These are phyloP conservation scores for Trissolcus brochymenae DNA, from an alignment of 2,888 invertebrate genomes.

Conservation along the genomic window DNA sequence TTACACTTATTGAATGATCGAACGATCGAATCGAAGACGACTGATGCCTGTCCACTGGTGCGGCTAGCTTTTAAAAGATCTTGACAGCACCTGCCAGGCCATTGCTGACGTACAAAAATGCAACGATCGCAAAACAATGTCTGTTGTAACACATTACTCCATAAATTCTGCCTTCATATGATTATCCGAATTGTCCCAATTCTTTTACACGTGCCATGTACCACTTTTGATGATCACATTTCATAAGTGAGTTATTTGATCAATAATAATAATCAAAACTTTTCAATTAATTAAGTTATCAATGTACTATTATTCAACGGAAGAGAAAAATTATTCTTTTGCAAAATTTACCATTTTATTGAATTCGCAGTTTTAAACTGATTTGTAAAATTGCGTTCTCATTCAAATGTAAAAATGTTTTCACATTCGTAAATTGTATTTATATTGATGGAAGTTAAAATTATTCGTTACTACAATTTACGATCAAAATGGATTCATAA, in stretches of 20 bases:
- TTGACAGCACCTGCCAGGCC: constrained; percentile 29
- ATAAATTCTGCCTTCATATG: constrained; percentile 39
- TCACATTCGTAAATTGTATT: too few relatives aligned
- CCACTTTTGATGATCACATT: not conserved
- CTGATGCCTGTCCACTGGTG: constrained; percentile 30
- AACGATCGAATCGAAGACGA: constrained; percentile 24
- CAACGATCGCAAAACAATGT: constrained; percentile 50
- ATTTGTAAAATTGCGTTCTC: too few relatives aligned
- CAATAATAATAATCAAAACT: not conserved
- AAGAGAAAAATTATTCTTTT: too few relatives aligned
- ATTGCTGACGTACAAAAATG: constrained; percentile 50
- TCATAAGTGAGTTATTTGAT: not conserved
- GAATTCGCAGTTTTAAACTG: too few relatives aligned
- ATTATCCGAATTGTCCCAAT: constrained; percentile 39
- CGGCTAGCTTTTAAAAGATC: constrained; percentile 49
- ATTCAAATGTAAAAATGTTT: too few relatives aligned
- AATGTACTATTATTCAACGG: too few relatives aligned
- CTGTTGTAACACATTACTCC: constrained; percentile 51
- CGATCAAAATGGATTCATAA: too few relatives aligned
- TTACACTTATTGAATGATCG: constrained; percentile 15
- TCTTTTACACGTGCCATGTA: constrained; percentile 20
- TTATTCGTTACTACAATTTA: too few relatives aligned
- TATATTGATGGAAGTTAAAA: too few relatives aligned
- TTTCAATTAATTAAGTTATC: not conserved
- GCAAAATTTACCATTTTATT: too few relatives aligned